Evolutionary conservation across 2,888 invertebrate species (phyloP).

Genomic region (Chalcis sispes): DNA sequence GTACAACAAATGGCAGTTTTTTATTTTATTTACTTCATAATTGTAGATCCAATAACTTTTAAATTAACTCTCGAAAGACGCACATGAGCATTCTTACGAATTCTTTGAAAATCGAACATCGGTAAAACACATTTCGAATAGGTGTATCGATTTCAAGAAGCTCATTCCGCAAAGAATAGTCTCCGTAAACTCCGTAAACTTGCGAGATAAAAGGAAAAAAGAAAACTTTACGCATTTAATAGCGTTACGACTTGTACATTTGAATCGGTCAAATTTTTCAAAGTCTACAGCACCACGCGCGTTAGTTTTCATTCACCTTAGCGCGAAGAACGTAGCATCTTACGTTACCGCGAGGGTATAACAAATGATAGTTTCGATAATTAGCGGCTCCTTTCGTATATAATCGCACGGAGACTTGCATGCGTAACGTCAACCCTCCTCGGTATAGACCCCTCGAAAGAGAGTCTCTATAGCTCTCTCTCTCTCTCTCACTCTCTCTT

Average conservation of each 20-base stretch:
- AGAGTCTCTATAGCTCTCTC: not conserved
- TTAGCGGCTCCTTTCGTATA: constrained; percentile 69
- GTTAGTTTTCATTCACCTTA: not conserved
- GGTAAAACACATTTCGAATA: too few relatives aligned
- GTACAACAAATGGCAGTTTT: too few relatives aligned
- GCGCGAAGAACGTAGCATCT: not conserved
- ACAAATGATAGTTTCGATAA: constrained; percentile 74
- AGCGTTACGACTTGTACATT: not conserved
- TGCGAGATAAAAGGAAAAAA: too few relatives aligned
- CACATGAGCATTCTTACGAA: too few relatives aligned
- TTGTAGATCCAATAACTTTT: too few relatives aligned
- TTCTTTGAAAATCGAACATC: too few relatives aligned
- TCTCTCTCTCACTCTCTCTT: not conserved
- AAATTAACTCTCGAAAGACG: too few relatives aligned
- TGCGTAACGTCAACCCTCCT: constrained; percentile 17
- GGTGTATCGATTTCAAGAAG: too few relatives aligned
- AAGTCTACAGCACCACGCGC: not conserved
- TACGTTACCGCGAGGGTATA: constrained; percentile 56
- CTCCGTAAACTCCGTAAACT: too few relatives aligned
- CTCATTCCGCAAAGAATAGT: too few relatives aligned
- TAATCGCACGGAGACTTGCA: constrained; percentile 41
- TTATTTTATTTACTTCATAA: too few relatives aligned
- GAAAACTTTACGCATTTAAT: not conserved
- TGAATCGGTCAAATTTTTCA: not conserved
- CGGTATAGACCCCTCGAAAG: not conserved